phyloP scores from a whole-genome alignment of 2,888 invertebrate species.

The Chironomus tentans region DNA sequence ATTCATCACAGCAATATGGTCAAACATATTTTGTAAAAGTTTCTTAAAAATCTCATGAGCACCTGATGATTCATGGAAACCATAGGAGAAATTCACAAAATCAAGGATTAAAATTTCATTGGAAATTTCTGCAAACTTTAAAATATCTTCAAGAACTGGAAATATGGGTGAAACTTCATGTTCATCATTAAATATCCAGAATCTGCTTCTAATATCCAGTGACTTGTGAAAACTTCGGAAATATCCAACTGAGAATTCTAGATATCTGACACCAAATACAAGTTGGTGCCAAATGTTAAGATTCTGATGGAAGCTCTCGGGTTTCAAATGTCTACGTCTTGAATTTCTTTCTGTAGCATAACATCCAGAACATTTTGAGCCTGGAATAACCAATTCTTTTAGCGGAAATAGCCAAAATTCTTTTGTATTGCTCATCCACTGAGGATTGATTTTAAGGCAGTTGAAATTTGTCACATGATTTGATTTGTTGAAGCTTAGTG shows the following conservation, averaged over 20 bases:
- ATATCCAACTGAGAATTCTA: conserved; percentile 72
- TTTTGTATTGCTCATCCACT: conserved; percentile 65
- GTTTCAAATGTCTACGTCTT: conserved; percentile 35
- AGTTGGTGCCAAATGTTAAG: conserved; percentile 73
- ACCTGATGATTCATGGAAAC: conserved; percentile 39
- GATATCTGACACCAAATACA: conserved; percentile 73
- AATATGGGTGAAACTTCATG: conserved; percentile 51
- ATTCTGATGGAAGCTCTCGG: conserved; percentile 53
- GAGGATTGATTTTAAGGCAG: conserved; percentile 71
- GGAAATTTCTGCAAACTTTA: conserved; percentile 56
- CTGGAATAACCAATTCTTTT: conserved; percentile 40
- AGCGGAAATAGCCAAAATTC: conserved; percentile 35
- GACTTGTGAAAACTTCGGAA: conserved; percentile 33
- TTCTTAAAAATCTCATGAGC: conserved; percentile 46
- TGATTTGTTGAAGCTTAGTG: conserved; percentile 54
- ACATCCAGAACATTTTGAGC: conserved; percentile 53
- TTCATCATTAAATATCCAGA: conserved; percentile 40
- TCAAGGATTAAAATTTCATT: conserved; percentile 69
- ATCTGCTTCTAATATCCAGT: conserved; percentile 31
- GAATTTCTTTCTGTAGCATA: conserved; percentile 38
- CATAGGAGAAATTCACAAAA: conserved; percentile 67
- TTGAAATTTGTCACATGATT: conserved; percentile 51
- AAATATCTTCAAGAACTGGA: conserved; percentile 58
- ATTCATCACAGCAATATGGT: conserved; percentile 43
- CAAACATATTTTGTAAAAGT: conserved; percentile 46